phyloP scores from a whole-genome alignment of 2,113 vertebrate species.

The Willisornis vidua region DNA sequence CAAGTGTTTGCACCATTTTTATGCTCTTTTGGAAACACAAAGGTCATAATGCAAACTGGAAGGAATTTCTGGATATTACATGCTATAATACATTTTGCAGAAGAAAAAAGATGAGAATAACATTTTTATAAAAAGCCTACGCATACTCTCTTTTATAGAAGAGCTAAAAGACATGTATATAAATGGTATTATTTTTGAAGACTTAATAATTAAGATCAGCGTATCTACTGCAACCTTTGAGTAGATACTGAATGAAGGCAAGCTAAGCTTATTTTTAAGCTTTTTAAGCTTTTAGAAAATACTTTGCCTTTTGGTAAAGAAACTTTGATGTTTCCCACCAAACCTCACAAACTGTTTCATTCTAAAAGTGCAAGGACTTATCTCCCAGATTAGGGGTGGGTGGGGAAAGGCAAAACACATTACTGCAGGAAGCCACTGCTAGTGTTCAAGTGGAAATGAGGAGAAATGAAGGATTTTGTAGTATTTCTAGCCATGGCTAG shows the following conservation, averaged over 20 bases:
- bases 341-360: not conserved
- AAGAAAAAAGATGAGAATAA: not conserved
- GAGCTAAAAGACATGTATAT: not conserved
- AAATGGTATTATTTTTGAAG: not conserved
- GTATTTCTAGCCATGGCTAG: not conserved
- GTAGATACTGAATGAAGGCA: not conserved
- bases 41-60: not conserved
- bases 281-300: no score
- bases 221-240: not conserved
- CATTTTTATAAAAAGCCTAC: not conserved
- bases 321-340: not conserved
- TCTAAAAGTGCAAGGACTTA: not conserved
- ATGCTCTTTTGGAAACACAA: not conserved
- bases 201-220: not conserved
- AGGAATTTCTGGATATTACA: not conserved
- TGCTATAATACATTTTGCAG: not conserved
- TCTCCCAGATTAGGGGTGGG: not conserved
- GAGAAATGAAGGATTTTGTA: not conserved
- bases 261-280: not conserved
- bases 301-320: not conserved
- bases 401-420: not conserved
- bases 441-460: not conserved
- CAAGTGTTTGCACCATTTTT: not conserved
- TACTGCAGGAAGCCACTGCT: not conserved
- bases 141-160: not conserved